Evolutionary conservation across 2,797 vertebrate species (phyloP).

Genomic region (Anguilla pacifica): DNA sequence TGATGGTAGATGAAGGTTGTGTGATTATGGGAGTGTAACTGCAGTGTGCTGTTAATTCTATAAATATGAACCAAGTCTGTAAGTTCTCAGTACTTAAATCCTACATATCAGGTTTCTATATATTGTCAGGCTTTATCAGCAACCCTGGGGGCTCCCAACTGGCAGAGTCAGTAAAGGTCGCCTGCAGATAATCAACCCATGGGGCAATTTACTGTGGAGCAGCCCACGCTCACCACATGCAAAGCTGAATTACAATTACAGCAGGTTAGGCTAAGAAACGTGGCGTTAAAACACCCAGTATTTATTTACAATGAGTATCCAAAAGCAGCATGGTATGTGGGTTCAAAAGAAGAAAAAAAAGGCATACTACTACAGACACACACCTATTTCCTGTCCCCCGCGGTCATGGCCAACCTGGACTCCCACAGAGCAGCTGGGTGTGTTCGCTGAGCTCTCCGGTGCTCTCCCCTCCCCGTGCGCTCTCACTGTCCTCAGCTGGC

Average conservation of each 20-base stretch:
- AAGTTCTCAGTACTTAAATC: not conserved
- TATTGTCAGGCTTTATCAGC: not conserved
- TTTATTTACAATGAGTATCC: not conserved
- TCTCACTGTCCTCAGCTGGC: not conserved
- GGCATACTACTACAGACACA: not conserved
- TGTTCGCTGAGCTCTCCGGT: not conserved
- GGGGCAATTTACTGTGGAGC: not conserved
- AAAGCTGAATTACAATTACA: too few species aligned
- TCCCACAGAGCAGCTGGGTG: not conserved
- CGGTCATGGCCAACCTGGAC: not conserved
- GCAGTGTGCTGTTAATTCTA: not conserved
- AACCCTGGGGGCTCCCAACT: not conserved
- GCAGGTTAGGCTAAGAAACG: too few species aligned
- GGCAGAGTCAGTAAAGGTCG: not conserved
- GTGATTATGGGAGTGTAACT: not conserved
- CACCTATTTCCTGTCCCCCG: conserved; percentile 10
- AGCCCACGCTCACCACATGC: not conserved
- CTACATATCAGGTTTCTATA: not conserved
- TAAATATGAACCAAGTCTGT: not conserved
- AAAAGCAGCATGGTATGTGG: not conserved
- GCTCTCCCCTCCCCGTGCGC: not conserved
- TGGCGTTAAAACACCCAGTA: not conserved
- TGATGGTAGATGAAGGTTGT: not conserved
- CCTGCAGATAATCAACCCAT: not conserved
- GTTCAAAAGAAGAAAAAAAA: not conserved